Evolutionary conservation across 1,140 invertebrate genomes (phyloP).

Genomic region (Drosophila eugracilis): DNA sequence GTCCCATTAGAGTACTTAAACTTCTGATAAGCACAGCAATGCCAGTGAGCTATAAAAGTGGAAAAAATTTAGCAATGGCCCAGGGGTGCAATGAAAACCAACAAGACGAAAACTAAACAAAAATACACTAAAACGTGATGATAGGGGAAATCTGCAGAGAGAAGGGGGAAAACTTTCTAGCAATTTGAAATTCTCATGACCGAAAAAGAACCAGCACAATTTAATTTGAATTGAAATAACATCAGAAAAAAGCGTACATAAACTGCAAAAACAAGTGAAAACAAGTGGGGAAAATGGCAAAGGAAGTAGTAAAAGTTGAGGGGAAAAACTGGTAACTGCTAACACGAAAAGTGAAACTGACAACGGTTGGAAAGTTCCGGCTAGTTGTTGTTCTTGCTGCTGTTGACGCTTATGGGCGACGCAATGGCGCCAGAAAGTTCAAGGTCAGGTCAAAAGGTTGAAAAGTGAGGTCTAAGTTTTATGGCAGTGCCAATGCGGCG

Average conservation of each 20-base stretch:
- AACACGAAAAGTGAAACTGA: conserved; percentile 74
- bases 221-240: conserved; percentile 57
- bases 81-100: conserved; percentile 22
- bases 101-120: conserved; percentile 24
- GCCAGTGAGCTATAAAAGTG: conserved; percentile 2
- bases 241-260: conserved; percentile 8
- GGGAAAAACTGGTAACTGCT: conserved; percentile 23
- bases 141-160: neutral
- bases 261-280: conserved; percentile 35
- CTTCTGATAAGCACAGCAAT: neutral
- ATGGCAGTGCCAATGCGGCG: neutral
- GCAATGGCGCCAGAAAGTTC: conserved; percentile 63
- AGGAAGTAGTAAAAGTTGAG: conserved; percentile 33
- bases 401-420: conserved; percentile 53
- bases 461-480: conserved; percentile 14
- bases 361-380: conserved; percentile 55
- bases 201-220: conserved; percentile 36
- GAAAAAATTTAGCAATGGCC: conserved; percentile 4
- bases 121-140: conserved; percentile 1
- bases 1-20: neutral
- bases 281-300: conserved; percentile 4
- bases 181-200: conserved; percentile 1
- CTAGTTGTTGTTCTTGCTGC: conserved; percentile 31
- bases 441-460: conserved; percentile 56
- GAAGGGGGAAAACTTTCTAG: conserved; percentile 24